A percentile compares a stretch with the other conserved stretches of the same genome.
Conservation (phyloP, 2,888 invertebrate genomes). For the Galeruca laticollis region DNA sequence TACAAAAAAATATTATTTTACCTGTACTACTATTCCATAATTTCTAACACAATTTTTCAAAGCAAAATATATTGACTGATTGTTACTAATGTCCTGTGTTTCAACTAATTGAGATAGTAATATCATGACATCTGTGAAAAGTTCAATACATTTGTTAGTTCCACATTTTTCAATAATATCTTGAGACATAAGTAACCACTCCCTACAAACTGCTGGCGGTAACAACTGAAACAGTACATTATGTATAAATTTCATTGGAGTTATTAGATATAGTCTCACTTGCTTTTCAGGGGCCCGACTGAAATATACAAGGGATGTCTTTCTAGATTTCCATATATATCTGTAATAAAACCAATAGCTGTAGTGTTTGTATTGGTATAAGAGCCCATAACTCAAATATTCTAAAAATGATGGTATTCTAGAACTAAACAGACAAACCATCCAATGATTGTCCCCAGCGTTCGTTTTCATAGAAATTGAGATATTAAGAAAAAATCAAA, state of each 20-base stretch:
- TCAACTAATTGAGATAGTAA: constrained; percentile 58
- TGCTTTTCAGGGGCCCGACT: too few relatives aligned
- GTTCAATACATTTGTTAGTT: constrained; percentile 49
- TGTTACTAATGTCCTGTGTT: constrained; percentile 52
- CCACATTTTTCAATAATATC: constrained; percentile 51
- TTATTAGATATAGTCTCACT: too few relatives aligned
- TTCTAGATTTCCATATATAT: too few relatives aligned
- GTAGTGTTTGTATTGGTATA: too few relatives aligned
- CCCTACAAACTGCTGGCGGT: constrained; percentile 57
- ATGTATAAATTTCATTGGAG: background rate
- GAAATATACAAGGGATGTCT: too few relatives aligned
- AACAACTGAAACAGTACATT: constrained; percentile 44
- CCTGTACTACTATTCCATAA: constrained; percentile 57
- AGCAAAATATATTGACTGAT: constrained; percentile 44
- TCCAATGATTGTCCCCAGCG: too few relatives aligned
- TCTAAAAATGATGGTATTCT: too few relatives aligned
- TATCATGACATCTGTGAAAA: constrained; percentile 58
- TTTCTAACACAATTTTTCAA: constrained; percentile 59
- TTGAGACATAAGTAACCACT: constrained; percentile 58
- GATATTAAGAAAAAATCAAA: too few relatives aligned
- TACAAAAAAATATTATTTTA: constrained; percentile 41
- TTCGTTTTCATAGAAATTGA: too few relatives aligned
- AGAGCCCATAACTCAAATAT: too few relatives aligned
- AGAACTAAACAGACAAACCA: too few relatives aligned
- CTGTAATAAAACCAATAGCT: too few relatives aligned